Evolutionary conservation across 2,797 vertebrate species (phyloP), one percentile per base, ranked within the genome.

Genomic region (Chaetophractus vellerosus): DNA sequence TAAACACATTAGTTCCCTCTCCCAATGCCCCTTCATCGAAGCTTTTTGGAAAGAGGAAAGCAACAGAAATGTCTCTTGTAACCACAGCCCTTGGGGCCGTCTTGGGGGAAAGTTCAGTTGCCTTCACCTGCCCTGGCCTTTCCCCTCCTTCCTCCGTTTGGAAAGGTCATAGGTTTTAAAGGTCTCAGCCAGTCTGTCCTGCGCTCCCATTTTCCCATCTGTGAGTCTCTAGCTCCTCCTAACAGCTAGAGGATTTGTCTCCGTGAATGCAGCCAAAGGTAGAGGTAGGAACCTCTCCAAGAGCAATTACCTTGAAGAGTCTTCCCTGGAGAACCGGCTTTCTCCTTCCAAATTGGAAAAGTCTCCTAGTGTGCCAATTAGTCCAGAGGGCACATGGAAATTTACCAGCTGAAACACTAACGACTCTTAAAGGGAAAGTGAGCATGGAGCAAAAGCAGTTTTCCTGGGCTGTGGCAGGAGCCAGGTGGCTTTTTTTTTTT

Each of bases 331-430:
- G 78, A 94, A 92, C 48, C 66, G 71, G 71, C 41, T 69, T 93
- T 95, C 61, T 75, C 57, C 57, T 92, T 91, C 96, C 96, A 95
- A 96, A 83, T 26, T 91, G 90, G 90, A 93, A 96, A 96, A 75
- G n/a, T 55, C 88, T 82, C 64, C 57, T 48, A 28, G 74, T 21
- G 16, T 92, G 97, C 97, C 96, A 96, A 87, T 76, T 88, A 92
- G 94, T 90, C 84, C 91, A 93, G 87, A 97, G 96, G 95, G 97
- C 94, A 86, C 61, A 68, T 90, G 96, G 95, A 94, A 63, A 74
- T 85, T 33, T 19, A 88, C 95, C 96, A 88, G 48, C 33, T 5
- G 69, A 92, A 92, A 80, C 0, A 2, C 63, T 45, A 78, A 86
- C 50, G 23, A n/a, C 50, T 78, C 81, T 97, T 97, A 97, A 96